Percentiles rank a stretch among this genome's conserved stretches.
Conservation (phyloP, 2,888 invertebrate genomes). For the Lepeophtheirus nordmannii region DNA sequence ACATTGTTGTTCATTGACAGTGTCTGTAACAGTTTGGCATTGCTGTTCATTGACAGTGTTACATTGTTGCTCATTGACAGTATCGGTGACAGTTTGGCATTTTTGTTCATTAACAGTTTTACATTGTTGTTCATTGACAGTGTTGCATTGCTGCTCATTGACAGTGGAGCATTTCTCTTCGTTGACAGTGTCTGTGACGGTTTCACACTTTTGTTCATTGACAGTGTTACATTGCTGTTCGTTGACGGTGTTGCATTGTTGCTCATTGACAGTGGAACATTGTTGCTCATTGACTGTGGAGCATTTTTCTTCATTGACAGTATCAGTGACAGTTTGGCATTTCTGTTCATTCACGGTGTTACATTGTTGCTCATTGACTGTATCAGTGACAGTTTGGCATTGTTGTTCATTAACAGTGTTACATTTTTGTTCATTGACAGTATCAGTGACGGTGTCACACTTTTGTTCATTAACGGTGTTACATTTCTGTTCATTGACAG, state of each 20-base stretch:
- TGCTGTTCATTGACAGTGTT: constrained; percentile 18
- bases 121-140: constrained; percentile 14
- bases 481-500: constrained; percentile 18
- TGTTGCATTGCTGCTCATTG: constrained; percentile 11
- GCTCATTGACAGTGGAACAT: constrained; percentile 11
- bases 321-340: constrained; percentile 8
- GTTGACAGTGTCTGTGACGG: background rate
- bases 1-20: constrained; percentile 20
- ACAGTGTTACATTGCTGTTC: constrained; percentile 5
- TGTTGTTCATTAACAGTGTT: constrained; percentile 1
- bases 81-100: constrained; percentile 17
- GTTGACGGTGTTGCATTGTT: background rate
- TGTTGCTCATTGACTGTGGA: constrained; percentile 14
- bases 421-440: constrained; percentile 12
- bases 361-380: constrained; percentile 17
- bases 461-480: constrained; percentile 16
- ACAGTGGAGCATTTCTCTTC: constrained; percentile 12
- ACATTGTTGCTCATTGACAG: constrained; percentile 18
- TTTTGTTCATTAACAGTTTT: constrained; percentile 12
- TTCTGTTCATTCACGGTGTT: constrained; percentile 21
- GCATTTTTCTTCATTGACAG: constrained; percentile 17
- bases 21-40: background rate
- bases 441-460: constrained; percentile 7
- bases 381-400: constrained; percentile 7
- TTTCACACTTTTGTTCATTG: constrained; percentile 1